phyloP scores from a whole-genome alignment of 2,113 vertebrate genomes.

The Motacilla alba region DNA sequence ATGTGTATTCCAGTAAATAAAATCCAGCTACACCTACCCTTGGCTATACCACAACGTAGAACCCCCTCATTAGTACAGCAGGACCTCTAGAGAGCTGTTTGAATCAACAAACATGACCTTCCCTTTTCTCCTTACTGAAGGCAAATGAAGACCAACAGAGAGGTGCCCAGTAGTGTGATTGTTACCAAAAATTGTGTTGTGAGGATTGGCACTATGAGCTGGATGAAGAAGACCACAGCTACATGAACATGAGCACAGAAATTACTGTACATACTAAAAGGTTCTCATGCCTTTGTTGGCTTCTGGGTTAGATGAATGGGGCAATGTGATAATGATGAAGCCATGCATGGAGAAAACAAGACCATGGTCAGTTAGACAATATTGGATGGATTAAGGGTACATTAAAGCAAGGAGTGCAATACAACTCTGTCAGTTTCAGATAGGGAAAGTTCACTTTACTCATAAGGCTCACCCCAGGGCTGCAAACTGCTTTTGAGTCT shows the following conservation, averaged over 20 bases:
- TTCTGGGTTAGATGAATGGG: slow-evolving; percentile 72
- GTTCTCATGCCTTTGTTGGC: slow-evolving; percentile 76
- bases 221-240: not conserved
- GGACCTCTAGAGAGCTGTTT: not conserved
- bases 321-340: slow-evolving; percentile 65
- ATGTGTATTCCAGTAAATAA: not conserved
- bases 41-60: not conserved
- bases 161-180: not conserved
- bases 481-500: not conserved
- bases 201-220: not conserved
- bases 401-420: slow-evolving; percentile 17
- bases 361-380: slow-evolving; percentile 51
- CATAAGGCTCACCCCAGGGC: not conserved
- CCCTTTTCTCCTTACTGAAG: not conserved
- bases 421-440: not conserved
- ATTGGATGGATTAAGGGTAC: slow-evolving; percentile 7
- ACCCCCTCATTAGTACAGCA: not conserved
- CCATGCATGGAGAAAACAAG: slow-evolving; percentile 77
- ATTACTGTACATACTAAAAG: not conserved
- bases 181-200: not conserved
- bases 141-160: not conserved
- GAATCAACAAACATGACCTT: not conserved
- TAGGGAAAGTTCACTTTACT: not conserved
- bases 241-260: not conserved
- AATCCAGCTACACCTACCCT: not conserved